A percentile compares a stretch with the other conserved stretches of the same genome.
These are phyloP conservation scores for Synanthedon myopaeformis DNA, from an alignment of 2,888 invertebrate genomes.

Conservation along the genomic window DNA sequence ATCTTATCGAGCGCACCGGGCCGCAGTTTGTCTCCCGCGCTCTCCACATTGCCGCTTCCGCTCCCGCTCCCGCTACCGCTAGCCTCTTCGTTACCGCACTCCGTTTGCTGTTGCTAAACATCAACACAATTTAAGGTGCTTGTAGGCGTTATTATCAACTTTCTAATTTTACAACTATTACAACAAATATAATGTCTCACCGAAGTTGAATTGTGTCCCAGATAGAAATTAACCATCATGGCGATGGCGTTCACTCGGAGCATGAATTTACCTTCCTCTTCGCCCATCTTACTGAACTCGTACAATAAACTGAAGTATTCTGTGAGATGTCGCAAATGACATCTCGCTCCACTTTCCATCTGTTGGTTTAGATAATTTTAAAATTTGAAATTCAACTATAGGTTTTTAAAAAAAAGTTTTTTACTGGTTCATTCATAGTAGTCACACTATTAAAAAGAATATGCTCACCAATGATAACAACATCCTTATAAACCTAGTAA, in stretches of 20 bases:
- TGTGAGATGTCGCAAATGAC: slow-evolving; percentile 87
- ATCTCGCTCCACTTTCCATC: slow-evolving; percentile 89
- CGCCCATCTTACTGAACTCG: slow-evolving; percentile 96
- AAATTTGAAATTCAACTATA: too few species aligned
- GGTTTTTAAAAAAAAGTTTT: too few species aligned
- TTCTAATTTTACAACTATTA: too few species aligned
- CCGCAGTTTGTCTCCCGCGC: slow-evolving; percentile 77
- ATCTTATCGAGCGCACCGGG: slow-evolving; percentile 95
- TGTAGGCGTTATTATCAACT: neutral
- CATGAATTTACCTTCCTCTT: slow-evolving; percentile 90
- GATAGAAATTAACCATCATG: slow-evolving; percentile 91
- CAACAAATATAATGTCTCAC: slow-evolving; percentile 19
- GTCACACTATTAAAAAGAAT: neutral
- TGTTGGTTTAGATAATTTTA: too few species aligned
- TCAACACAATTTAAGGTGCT: neutral
- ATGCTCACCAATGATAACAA: slow-evolving; percentile 81
- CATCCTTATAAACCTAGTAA: slow-evolving; percentile 92
- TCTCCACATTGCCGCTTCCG: slow-evolving; percentile 39
- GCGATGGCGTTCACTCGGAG: slow-evolving; percentile 89
- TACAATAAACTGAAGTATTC: slow-evolving; percentile 93
- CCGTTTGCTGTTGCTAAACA: slow-evolving; percentile 22
- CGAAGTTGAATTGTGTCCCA: slow-evolving; percentile 75
- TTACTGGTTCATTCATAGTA: too few species aligned
- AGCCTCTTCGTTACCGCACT: slow-evolving; percentile 63
- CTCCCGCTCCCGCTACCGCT: slow-evolving; percentile 33